Conservation (phyloP, 2,888 invertebrate genomes). For the Adelphocoris suturalis region DNA sequence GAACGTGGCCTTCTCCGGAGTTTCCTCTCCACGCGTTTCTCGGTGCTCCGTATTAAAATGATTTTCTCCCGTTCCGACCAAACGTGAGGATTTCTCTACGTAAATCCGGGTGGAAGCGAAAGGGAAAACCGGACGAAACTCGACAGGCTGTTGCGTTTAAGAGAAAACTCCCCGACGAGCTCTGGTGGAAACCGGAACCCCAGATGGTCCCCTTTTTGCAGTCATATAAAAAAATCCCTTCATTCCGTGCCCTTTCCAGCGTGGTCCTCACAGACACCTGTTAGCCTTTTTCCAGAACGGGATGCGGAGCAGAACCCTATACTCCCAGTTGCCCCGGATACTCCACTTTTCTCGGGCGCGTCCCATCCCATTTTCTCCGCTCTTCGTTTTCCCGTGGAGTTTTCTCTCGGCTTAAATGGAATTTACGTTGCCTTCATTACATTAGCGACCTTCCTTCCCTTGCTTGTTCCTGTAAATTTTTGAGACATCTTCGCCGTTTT, state of each 20-base stretch:
- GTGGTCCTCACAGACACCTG: conserved; percentile 16
- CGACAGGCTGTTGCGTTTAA: neutral
- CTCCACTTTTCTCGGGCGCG: neutral
- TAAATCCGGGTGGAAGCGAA: neutral
- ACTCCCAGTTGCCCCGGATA: conserved; percentile 20
- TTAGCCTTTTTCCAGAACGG: conserved; percentile 12
- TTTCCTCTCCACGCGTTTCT: neutral
- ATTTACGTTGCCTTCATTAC: conserved; percentile 39
- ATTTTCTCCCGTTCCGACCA: conserved; percentile 17
- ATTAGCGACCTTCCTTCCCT: conserved; percentile 3
- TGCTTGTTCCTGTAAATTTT: neutral
- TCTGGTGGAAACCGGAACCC: conserved; percentile 3
- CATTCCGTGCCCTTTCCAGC: neutral
- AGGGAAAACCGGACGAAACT: conserved; percentile 13
- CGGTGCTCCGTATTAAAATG: neutral
- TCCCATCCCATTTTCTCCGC: neutral
- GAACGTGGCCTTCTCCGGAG: neutral
- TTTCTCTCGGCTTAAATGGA: conserved; percentile 32
- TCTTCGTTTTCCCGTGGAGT: neutral
- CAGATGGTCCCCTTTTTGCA: conserved; percentile 30
- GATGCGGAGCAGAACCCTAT: neutral
- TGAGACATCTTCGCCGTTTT: neutral
- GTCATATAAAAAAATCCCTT: neutral
- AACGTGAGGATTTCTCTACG: neutral
- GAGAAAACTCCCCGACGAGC: neutral